Evolutionary conservation across 2,797 vertebrate species (phyloP).

Genomic region (Numenius phaeopus): DNA sequence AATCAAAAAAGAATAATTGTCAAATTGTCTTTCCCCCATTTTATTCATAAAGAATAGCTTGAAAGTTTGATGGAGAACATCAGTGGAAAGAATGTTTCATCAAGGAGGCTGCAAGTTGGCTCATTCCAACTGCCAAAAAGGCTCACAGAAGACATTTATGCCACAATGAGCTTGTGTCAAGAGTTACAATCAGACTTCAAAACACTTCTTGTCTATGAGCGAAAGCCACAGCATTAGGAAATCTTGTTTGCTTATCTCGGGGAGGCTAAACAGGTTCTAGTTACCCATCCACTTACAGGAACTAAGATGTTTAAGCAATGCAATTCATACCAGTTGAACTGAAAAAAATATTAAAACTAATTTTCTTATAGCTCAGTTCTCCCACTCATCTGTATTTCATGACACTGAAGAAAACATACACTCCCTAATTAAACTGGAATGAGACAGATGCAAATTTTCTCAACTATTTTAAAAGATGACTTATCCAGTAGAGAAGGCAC

Average conservation of each 20-base stretch:
- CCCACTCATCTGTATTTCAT: neutral
- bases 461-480: neutral
- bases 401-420: neutral
- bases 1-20: neutral
- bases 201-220: neutral
- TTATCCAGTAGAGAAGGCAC: neutral
- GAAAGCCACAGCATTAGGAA: conserved; percentile 38
- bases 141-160: neutral
- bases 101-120: neutral
- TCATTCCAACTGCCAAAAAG: neutral
- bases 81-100: conserved; percentile 13
- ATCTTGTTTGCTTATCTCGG: conserved; percentile 38
- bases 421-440: neutral
- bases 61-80: neutral
- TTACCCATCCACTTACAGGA: neutral
- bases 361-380: neutral
- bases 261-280: conserved; percentile 38
- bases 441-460: conserved; percentile 9
- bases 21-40: neutral
- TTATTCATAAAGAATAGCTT: neutral
- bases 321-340: neutral
- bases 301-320: neutral
- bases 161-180: conserved; percentile 18
- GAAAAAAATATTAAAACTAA: neutral
- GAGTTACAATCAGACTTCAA: conserved; percentile 37